A percentile compares a stretch with the other conserved stretches of the same genome.
Conservation (phyloP, 2,797 vertebrate species). For the Pipistrellus nathusii region DNA sequence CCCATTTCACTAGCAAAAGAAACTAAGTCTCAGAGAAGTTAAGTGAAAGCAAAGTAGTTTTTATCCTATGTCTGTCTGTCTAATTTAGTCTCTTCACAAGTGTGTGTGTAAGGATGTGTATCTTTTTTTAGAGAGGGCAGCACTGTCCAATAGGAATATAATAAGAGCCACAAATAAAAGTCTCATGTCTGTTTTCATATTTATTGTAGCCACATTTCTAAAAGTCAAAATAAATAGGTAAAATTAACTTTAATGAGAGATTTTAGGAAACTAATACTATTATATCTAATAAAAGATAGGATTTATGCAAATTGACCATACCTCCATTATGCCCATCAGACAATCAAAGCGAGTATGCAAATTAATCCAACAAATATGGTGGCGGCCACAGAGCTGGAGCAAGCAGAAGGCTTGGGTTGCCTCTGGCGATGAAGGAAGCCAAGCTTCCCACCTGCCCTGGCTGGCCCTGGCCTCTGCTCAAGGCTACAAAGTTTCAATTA, state of each 20-base stretch:
- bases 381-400: too few species aligned
- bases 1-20: not conserved
- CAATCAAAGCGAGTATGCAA: too few species aligned
- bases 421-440: too few species aligned
- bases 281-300: too few species aligned
- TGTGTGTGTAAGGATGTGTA: not conserved
- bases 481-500: too few species aligned
- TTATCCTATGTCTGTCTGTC: not conserved
- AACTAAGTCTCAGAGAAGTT: not conserved
- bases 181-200: not conserved
- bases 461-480: too few species aligned
- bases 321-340: too few species aligned
- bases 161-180: not conserved
- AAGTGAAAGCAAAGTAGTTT: not conserved
- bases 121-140: not conserved
- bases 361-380: too few species aligned
- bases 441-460: too few species aligned
- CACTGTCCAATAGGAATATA: not conserved
- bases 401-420: too few species aligned
- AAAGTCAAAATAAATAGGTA: conserved; percentile 4
- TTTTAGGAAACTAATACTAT: not conserved
- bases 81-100: not conserved
- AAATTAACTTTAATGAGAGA: conserved; percentile 14
- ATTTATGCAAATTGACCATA: too few species aligned
- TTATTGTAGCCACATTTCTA: not conserved